Evolutionary conservation across 35 echinoderm and acorn worm species (phyloP).

Genomic region (Anneissia japonica): DNA sequence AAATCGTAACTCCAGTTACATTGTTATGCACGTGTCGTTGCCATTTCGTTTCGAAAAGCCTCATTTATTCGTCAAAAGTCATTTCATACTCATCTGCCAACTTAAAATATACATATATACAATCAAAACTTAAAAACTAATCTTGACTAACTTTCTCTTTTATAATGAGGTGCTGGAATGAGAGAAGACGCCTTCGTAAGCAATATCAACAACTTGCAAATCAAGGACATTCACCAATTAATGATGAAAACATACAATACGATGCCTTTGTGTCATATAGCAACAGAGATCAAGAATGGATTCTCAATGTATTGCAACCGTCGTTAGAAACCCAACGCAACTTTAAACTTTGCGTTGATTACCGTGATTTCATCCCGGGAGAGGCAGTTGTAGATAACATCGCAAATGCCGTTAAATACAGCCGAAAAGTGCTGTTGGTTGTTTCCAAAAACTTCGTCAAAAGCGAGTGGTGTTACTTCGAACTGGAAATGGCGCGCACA

Average conservation of each 20-base stretch:
- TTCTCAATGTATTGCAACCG: neutral
- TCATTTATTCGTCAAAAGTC: too few species aligned
- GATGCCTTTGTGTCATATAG: slow-evolving; percentile 17
- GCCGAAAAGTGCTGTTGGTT: neutral
- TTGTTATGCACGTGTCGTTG: too few species aligned
- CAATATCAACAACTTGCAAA: neutral
- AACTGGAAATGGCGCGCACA: slow-evolving; percentile 1
- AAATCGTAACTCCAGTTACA: too few species aligned
- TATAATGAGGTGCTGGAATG: neutral
- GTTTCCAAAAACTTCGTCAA: neutral
- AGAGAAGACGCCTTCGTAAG: neutral
- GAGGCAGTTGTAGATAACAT: slow-evolving; percentile 3
- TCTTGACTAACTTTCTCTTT: too few species aligned
- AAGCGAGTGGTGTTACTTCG: slow-evolving; percentile 24
- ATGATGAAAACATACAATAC: neutral
- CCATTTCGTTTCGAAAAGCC: too few species aligned
- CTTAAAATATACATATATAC: too few species aligned
- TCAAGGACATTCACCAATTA: neutral
- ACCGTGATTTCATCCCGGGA: slow-evolving; percentile 5
- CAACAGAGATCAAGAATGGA: neutral
- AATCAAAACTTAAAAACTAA: too few species aligned
- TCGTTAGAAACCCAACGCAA: neutral
- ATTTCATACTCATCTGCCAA: too few species aligned
- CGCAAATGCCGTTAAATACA: neutral
- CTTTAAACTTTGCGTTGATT: slow-evolving; percentile 5